phyloP scores from a whole-genome alignment of 2,797 vertebrate species.

The Gymnothorax reevesii region DNA sequence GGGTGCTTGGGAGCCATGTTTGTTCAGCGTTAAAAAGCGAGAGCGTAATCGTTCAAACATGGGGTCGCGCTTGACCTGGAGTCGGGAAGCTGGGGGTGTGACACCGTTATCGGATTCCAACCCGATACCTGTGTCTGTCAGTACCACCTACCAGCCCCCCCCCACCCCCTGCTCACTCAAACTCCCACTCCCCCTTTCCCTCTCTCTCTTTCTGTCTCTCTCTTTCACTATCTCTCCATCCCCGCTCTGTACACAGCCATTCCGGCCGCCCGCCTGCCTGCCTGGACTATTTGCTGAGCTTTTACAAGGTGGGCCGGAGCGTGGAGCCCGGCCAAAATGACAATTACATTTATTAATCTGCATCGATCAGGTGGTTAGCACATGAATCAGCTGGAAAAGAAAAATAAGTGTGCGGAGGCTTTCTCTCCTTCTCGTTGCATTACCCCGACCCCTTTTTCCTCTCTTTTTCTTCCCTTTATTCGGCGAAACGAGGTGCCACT shows the following conservation, averaged over 20 bases:
- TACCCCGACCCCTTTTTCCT: not conserved
- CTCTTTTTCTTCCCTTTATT: not conserved
- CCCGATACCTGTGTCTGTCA: slow-evolving; percentile 59
- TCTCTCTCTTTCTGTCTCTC: slow-evolving; percentile 33
- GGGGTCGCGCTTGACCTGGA: slow-evolving; percentile 40
- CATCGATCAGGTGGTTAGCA: slow-evolving; percentile 75
- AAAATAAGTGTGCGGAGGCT: slow-evolving; percentile 65
- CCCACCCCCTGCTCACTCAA: not conserved
- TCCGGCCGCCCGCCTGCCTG: slow-evolving; percentile 57
- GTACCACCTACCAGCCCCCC: slow-evolving; percentile 41
- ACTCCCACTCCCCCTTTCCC: slow-evolving; percentile 31
- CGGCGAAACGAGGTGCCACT: not conserved
- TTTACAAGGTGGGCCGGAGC: slow-evolving; percentile 56
- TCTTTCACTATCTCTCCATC: not conserved
- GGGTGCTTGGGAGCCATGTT: slow-evolving; percentile 64
- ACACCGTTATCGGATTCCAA: slow-evolving; percentile 55
- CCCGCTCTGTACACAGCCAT: slow-evolving; percentile 48
- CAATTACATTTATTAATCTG: slow-evolving; percentile 89
- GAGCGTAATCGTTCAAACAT: slow-evolving; percentile 46
- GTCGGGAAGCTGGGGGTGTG: slow-evolving; percentile 50
- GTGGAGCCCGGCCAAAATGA: slow-evolving; percentile 82
- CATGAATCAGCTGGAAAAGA: slow-evolving; percentile 70
- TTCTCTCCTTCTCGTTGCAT: slow-evolving; percentile 1
- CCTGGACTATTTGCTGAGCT: slow-evolving; percentile 25
- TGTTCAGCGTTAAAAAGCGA: slow-evolving; percentile 52